Evolutionary conservation across 2,888 invertebrate species (phyloP), one percentile per base, ranked within the genome.

Genomic region (Nymphalis urticae): DNA sequence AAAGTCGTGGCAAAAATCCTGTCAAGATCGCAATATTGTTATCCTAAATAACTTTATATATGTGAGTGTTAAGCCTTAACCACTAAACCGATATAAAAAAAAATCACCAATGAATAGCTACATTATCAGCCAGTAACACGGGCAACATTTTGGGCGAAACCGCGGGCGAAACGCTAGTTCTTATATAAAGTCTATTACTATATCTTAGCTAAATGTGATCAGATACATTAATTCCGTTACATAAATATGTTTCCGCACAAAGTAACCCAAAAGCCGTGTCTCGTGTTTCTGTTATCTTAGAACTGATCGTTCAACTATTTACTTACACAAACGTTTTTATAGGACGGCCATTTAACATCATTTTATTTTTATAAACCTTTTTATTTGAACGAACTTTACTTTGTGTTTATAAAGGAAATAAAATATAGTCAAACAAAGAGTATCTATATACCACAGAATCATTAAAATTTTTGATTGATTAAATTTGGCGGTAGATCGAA

Each of bases 211-310:
- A 53, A 48, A 47, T 60, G 53, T 13, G 51, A 60, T 47, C 58
- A 9, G 24, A 2, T 48, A 47, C 47, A 19, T 19, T 36, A 32
- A 53, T 19, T 19, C 42, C 66, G 59, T 70, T 68, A 63, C 60
- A 62, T 59, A 62, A 70, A 68, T 66, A 68, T 47, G 17, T 60
- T 48, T 47, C 53, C 60, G 66, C 62, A 36, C 42, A 50, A 67
- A 69, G 71, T 68, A 69, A 71, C 68, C 50, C 61, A 68, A 61
- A 64, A 75, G 73, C 84, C 87, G 85, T 83, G 80, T 80, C 77
- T 87, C 80, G 67, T 75, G 82, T 87, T 86, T 81, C 87, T 82
- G 84, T 85, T 85, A 82, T 83, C 80, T 82, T 76, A 21, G 10
- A 80, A 80, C 79, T 72, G 80, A 78, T 77, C 75, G 71, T 71